Evolutionary conservation across 2,797 vertebrate genomes (phyloP).

Genomic region (Serranus cabrilla): DNA sequence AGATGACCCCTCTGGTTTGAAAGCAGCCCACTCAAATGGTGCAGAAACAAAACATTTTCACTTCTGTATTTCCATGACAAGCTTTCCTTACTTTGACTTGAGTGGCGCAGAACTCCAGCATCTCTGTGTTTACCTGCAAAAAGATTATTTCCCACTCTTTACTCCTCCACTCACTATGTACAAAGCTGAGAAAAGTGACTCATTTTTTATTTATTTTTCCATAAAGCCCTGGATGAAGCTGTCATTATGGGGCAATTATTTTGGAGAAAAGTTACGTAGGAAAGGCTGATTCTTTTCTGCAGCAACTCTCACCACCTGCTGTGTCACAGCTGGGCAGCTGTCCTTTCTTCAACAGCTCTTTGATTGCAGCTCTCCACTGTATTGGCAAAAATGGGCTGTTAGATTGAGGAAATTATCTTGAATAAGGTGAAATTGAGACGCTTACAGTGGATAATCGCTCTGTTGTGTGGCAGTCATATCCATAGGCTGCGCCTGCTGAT

Average conservation of each 20-base stretch:
- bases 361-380: slow-evolving; percentile 51
- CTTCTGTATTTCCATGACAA: slow-evolving; percentile 23
- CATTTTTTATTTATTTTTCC: slow-evolving; percentile 41
- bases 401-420: slow-evolving; percentile 52
- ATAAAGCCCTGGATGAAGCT: slow-evolving; percentile 64
- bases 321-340: slow-evolving; percentile 59
- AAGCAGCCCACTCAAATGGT: slow-evolving; percentile 4
- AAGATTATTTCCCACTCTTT: slow-evolving; percentile 36
- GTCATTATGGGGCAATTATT: slow-evolving; percentile 70
- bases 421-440: slow-evolving; percentile 61
- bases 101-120: slow-evolving; percentile 38
- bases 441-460: slow-evolving; percentile 39
- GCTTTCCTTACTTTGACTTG: slow-evolving; percentile 41
- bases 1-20: neutral
- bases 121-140: slow-evolving; percentile 40
- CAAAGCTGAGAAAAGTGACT: slow-evolving; percentile 64
- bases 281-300: slow-evolving; percentile 48
- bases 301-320: slow-evolving; percentile 48
- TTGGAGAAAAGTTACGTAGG: slow-evolving; percentile 45
- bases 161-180: slow-evolving; percentile 42
- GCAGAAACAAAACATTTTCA: slow-evolving; percentile 20
- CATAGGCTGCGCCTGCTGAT: slow-evolving; percentile 38
- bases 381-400: neutral
- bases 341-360: slow-evolving; percentile 39
- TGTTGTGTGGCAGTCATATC: slow-evolving; percentile 40